Base-by-base conservation (phyloP, 2,797 vertebrate genomes). In the Poeciliopsis presidionis region DNA sequence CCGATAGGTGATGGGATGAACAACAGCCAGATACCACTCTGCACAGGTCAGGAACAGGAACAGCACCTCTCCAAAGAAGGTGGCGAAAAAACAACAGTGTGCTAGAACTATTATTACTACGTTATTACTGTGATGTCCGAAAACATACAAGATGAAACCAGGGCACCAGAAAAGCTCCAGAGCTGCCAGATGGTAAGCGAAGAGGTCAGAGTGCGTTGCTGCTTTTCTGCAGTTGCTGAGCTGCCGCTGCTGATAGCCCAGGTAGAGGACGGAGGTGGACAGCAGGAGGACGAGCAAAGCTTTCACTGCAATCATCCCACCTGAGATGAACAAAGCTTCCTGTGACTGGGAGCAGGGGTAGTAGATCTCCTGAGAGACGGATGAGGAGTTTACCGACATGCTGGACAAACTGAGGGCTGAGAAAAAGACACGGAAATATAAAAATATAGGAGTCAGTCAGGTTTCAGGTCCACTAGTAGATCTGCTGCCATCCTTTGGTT, bases 21-120 rank as follows among this genome's bases (percentile, higher is more conserved):
- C 77, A 0, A 84, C 81, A 2, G 89, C 81, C 1, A 89, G 33
- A 69, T 89, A 87, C 36, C 71, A 36, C 14, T 90, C 87, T 7
- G 80, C 30, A 57, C 82, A 87, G 63, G 84, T 88, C 11, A 90
- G 77, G 20, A 74, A 9, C 39, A 59, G 73, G 18, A 74, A 77
- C 3, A 57, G 0, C 0, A 8, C 7, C 75, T 84, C 57, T 57
- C 78, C 80, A 20, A 0, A 33, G 1, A 65, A 79, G n/a, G 0
- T 0, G 4, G 53, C 14, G 1, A 0, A 39, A 13, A n/a, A 4
- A 1, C 20, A 13, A 25, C 14, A 53, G 0, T 7, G 0, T 12
- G n/a, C 47, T 41, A 20, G 4, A 18, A 25, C 11, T 39, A 11
- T 1, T 5, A n/a, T 1, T 2, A 2, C 14, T 2, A 0, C 3